A percentile compares a stretch with the other conserved stretches of the same genome.
Evolutionary conservation across 1,140 invertebrate species (phyloP).

Genomic region (Penaeus japonicus): DNA sequence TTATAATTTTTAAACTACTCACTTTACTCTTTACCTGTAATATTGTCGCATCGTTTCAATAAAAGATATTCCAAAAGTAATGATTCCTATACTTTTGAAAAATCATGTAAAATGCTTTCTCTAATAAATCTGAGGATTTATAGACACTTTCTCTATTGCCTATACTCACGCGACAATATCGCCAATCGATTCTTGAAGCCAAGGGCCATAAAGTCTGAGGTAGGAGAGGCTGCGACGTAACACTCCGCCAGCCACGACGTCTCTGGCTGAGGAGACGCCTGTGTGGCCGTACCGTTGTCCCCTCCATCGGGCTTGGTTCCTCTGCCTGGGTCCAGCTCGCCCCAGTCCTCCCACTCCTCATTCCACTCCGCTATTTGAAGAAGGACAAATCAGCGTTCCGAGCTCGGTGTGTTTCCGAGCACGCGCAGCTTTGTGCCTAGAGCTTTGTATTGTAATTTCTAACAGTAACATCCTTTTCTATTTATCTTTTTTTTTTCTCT

Average conservation of each 20-base stretch:
- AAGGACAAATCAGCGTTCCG: not conserved
- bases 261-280: conserved; percentile 31
- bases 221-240: conserved; percentile 33
- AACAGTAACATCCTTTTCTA: too few relatives aligned
- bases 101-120: too few relatives aligned
- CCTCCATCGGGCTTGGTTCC: not conserved
- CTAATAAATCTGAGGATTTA: too few relatives aligned
- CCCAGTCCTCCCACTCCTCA: conserved; percentile 43
- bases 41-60: too few relatives aligned
- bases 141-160: not conserved
- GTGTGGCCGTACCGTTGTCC: not conserved
- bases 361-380: conserved; percentile 19
- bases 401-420: too few relatives aligned
- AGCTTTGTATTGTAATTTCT: too few relatives aligned
- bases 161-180: conserved; percentile 38
- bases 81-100: too few relatives aligned
- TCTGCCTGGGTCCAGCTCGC: not conserved
- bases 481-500: too few relatives aligned
- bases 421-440: too few relatives aligned
- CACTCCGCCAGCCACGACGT: conserved; percentile 41
- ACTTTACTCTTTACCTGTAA: too few relatives aligned
- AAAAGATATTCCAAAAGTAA: too few relatives aligned
- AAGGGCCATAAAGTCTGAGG: conserved; percentile 33
- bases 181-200: conserved; percentile 37
- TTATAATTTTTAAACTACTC: too few relatives aligned